These are phyloP conservation scores for Misgurnus anguillicaudatus DNA, from an alignment of 2,113 vertebrate genomes.

Conservation along the genomic window DNA sequence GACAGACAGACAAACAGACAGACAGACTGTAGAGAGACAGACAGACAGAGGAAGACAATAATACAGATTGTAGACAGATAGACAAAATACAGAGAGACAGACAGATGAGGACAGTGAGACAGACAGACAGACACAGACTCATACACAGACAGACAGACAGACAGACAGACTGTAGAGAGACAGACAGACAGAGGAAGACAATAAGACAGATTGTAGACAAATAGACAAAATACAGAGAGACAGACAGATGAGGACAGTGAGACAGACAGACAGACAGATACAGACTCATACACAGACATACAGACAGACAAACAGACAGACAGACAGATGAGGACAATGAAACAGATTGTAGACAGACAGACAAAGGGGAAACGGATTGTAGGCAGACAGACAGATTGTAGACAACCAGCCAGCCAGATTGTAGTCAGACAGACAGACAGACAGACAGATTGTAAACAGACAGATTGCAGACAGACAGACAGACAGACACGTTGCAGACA, in stretches of 20 bases:
- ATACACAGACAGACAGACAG: not conserved
- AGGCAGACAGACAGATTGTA: too few species aligned
- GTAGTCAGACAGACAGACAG: too few species aligned
- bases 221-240: constrained; percentile 30
- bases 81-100: constrained; percentile 27
- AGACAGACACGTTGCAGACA: too few species aligned
- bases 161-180: not conserved
- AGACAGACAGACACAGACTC: not conserved
- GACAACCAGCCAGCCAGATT: too few species aligned
- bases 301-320: not conserved
- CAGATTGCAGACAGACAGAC: too few species aligned
- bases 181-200: constrained; percentile 16
- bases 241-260: too few species aligned
- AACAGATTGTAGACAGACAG: constrained; percentile 3
- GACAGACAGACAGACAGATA: not conserved
- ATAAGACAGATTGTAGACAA: not conserved
- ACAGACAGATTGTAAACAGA: too few species aligned
- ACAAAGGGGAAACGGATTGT: not conserved
- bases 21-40: not conserved
- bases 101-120: too few species aligned
- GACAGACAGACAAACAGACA: not conserved
- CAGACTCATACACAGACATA: not conserved
- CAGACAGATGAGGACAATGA: constrained; percentile 10
- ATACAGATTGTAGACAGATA: not conserved
- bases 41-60: constrained; percentile 7